These are phyloP conservation scores for Antechinus flavipes DNA, from an alignment of 2,113 vertebrate genomes.

Conservation along the genomic window DNA sequence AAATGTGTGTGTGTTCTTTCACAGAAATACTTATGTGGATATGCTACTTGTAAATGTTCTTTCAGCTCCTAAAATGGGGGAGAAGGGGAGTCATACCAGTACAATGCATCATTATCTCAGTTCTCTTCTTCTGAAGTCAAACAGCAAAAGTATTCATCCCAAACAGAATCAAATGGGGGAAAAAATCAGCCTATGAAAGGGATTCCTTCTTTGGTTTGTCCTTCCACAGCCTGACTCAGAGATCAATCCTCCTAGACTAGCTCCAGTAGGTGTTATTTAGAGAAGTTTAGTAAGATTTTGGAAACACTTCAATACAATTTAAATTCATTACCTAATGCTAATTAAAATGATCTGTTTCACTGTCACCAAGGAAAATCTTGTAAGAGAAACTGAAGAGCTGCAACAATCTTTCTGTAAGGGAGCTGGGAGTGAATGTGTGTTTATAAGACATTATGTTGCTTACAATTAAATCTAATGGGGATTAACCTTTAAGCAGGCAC, in stretches of 20 bases:
- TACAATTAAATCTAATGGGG: constrained; percentile 45
- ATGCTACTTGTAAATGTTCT: not conserved
- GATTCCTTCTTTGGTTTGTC: not conserved
- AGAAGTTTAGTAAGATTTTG: constrained; percentile 62
- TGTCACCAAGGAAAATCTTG: constrained; percentile 81
- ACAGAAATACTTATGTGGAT: constrained; percentile 7
- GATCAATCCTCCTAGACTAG: constrained; percentile 36
- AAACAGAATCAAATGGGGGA: constrained; percentile 23
- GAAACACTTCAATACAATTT: constrained; percentile 70
- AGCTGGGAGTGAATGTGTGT: not conserved
- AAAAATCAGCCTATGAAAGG: not conserved
- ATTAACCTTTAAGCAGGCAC: constrained; percentile 68
- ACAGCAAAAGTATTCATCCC: constrained; percentile 25
- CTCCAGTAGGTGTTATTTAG: constrained; percentile 67
- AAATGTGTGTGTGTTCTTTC: constrained; percentile 4
- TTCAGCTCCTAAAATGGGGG: not conserved
- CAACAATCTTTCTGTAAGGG: constrained; percentile 42
- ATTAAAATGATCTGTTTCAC: constrained; percentile 81
- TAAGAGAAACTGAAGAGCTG: constrained; percentile 76
- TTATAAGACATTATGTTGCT: constrained; percentile 48
- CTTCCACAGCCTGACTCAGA: constrained; percentile 41
- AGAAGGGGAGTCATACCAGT: not conserved
- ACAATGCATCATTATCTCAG: not conserved
- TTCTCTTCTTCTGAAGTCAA: not conserved
- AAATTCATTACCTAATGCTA: constrained; percentile 81